Base-by-base conservation (phyloP, 2,888 invertebrate species). In the Glyphotaelius pellucidus region DNA sequence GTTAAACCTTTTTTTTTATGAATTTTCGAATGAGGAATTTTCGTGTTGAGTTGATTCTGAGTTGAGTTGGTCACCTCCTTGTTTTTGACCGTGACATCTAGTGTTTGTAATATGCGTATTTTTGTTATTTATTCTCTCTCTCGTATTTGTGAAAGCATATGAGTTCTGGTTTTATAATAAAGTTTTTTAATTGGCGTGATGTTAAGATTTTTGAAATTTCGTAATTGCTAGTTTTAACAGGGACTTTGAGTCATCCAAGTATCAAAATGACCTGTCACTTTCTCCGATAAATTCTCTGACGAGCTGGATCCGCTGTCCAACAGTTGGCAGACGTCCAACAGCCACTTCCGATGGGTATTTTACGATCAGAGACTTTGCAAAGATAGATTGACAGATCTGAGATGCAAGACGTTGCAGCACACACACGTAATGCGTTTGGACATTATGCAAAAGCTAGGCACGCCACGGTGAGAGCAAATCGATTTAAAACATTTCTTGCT, bases 321-420 rank as follows among this genome's bases (percentile, higher is more conserved):
- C 83, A 83, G 83, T 32, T 83, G 83, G 83, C 83, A 15, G 9
- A 35, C 83, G 35, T 19, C 83, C 83, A 83, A 15, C 83, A 35
- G 83, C 14, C 83, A 83, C 83, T 83, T 83, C 83, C 83, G 83
- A 83, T 83, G 83, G 83, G 35, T 25, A 83, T 38, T 83, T 83
- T 19, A 19, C 15, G 83, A 83, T 32, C 83, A 32, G 35, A 38
- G 35, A 35, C 19, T 32, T 32, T 35, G 83, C 83, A 32, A 32
- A 83, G 35, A 1, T 38, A 38, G 35, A 25, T 32, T 35, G 83
- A 83, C 83, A 83, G 83, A 12, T 32, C 31, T 83, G 32, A 83
- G 81, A 35, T 15, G 81, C 25, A 35, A 35, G 32, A 83, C 19
- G 19, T 32, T 35, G 83, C 32, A 38, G 35, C 35, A 38, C 32